phyloP scores from a whole-genome alignment of 1,140 invertebrate species.

The Heliconius congener region DNA sequence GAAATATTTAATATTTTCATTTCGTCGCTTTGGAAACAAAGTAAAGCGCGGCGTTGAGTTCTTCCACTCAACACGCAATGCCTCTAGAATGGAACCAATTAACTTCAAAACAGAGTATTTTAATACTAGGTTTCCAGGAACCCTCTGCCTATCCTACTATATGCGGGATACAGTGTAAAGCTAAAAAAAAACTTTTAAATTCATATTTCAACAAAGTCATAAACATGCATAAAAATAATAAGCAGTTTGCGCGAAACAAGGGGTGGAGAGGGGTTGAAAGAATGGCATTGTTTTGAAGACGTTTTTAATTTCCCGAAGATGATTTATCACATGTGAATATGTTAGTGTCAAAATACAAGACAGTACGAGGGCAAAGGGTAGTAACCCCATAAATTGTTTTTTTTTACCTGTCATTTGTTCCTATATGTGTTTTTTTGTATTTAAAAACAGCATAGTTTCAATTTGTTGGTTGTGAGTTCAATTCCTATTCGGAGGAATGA shows the following conservation, averaged over 20 bases:
- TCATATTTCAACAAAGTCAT: background rate
- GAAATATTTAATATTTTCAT: too few species aligned
- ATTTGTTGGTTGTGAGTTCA: too few species aligned
- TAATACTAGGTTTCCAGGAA: background rate
- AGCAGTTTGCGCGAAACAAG: background rate
- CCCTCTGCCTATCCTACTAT: background rate
- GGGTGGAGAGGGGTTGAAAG: constrained; percentile 53
- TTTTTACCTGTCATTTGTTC: background rate
- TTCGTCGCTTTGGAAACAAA: too few species aligned
- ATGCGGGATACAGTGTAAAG: background rate
- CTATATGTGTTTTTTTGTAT: too few species aligned
- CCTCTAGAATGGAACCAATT: too few species aligned
- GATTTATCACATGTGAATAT: constrained; percentile 74
- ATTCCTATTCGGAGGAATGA: too few species aligned
- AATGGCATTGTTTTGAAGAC: constrained; percentile 80
- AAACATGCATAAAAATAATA: constrained; percentile 1
- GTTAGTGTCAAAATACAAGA: constrained; percentile 43
- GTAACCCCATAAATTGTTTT: background rate
- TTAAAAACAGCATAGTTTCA: too few species aligned
- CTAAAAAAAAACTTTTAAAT: background rate
- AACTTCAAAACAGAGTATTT: background rate
- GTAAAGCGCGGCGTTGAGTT: too few species aligned
- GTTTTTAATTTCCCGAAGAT: constrained; percentile 80
- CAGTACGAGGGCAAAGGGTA: background rate
- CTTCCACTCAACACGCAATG: too few species aligned